Evolutionary conservation across 2,888 invertebrate genomes (phyloP), one percentile per base, ranked within the genome.

Genomic region (Nowickia ferox): DNA sequence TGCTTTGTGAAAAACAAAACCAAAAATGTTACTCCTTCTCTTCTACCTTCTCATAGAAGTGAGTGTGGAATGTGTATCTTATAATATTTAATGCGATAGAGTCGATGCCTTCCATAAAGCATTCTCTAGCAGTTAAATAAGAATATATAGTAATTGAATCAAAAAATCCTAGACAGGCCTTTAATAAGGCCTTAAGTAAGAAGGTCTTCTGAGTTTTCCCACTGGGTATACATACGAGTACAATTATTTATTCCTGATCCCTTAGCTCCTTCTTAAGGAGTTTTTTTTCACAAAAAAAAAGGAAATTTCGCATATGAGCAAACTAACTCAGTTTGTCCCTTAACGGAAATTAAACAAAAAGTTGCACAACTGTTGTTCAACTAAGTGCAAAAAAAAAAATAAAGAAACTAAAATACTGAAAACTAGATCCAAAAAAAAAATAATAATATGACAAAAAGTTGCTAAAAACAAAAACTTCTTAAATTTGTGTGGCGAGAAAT

Each of bases 401-500:
- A n/a, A n/a, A n/a, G n/a, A n/a, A 46, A 17, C 8, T 6, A 4
- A 19, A 76, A 44, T 42, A 40, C 38, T 2, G 48, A 30, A 57
- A 79, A 63, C 42, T 66, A 75, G 63, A 66, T 55, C 55, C 15
- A 38, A 55, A 75, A 63, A 84, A 76, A 6, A 30, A 30, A 6
- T 6, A 30, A 30, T 30, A 6, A 68, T 78, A 78, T 82, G 53
- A 59, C 65, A 65, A 82, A 85, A 84, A 65, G 74, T 48, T 17
- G 8, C 5, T 22, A 46, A 17, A 53, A 19, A 2, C 44, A 55
- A 75, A 74, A 78, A 72, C 48, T 17, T 51, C 17, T 51, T 11
- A 57, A 83, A 83, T 83, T 77, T 82, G 72, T 84, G 84, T 84
- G 75, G 79, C 80, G 76, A 81, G 90, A 90, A 90, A 90, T 89